phyloP scores from a whole-genome alignment of 2,113 vertebrate species.

The Oceanites oceanicus region DNA sequence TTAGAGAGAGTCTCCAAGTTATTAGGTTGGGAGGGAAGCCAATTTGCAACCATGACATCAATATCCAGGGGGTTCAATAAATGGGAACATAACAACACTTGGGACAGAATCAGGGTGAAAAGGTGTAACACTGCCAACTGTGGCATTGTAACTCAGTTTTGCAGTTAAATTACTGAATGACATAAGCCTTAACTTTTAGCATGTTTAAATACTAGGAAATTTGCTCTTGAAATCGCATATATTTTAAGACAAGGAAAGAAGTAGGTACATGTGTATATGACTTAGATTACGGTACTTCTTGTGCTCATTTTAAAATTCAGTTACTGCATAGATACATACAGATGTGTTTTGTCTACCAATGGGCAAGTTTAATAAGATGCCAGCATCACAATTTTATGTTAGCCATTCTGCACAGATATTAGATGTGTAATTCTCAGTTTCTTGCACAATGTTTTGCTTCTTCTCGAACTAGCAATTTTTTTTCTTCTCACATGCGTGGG shows the following conservation, averaged over 20 bases:
- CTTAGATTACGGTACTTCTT: not conserved
- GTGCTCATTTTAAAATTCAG: not conserved
- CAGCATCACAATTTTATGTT: not conserved
- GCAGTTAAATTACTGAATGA: conserved; percentile 24
- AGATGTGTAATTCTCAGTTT: not conserved
- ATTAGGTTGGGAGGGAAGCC: conserved; percentile 68
- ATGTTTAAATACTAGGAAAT: not conserved
- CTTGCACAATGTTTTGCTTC: not conserved
- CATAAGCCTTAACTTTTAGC: not conserved
- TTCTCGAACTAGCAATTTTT: not conserved
- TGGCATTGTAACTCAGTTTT: not conserved
- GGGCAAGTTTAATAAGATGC: not conserved
- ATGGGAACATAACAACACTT: conserved; percentile 60
- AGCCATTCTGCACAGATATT: not conserved
- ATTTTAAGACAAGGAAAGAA: not conserved
- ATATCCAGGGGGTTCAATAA: conserved; percentile 67
- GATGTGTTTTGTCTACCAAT: not conserved
- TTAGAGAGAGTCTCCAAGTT: conserved; percentile 65
- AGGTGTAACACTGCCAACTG: not conserved
- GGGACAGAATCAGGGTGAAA: conserved; percentile 29
- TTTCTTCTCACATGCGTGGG: not conserved
- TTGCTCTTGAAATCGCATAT: not conserved
- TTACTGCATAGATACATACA: not conserved
- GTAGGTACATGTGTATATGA: fast-evolving
- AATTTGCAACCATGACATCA: conserved; percentile 70